Conservation (phyloP, 2,797 vertebrate species). For the Octomys mimax region DNA sequence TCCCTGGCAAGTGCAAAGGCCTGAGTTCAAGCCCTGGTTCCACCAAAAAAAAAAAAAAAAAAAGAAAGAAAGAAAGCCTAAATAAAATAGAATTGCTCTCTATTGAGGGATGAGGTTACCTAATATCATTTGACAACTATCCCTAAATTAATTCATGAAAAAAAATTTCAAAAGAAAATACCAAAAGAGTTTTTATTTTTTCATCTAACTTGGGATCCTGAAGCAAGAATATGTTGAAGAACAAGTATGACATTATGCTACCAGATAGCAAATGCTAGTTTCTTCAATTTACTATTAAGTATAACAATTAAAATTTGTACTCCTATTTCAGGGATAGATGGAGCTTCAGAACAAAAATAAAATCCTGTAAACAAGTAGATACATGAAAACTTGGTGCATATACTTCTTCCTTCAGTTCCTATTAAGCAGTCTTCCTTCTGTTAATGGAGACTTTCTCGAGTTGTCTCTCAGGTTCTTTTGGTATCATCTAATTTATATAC, state of each 20-base stretch:
- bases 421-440: not conserved
- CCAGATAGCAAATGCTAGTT: not conserved
- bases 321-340: not conserved
- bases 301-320: not conserved
- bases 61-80: not conserved
- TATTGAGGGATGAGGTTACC: not conserved
- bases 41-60: no score
- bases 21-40: no score
- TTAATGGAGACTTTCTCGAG: not conserved
- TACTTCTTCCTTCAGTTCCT: not conserved
- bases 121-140: not conserved
- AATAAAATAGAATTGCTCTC: not conserved
- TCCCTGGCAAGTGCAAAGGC: no score
- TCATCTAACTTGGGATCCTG: not conserved
- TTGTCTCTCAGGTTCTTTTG: not conserved
- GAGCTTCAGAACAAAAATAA: not conserved
- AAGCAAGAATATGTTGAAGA: slow-evolving; percentile 32
- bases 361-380: not conserved
- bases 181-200: not conserved
- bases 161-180: slow-evolving; percentile 36
- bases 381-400: not conserved
- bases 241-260: not conserved
- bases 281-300: not conserved
- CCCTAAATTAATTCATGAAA: slow-evolving; percentile 38
- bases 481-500: not conserved